Evolutionary conservation across 1,140 invertebrate species (phyloP), one percentile per base, ranked within the genome.

Genomic region (Forficula auricularia): DNA sequence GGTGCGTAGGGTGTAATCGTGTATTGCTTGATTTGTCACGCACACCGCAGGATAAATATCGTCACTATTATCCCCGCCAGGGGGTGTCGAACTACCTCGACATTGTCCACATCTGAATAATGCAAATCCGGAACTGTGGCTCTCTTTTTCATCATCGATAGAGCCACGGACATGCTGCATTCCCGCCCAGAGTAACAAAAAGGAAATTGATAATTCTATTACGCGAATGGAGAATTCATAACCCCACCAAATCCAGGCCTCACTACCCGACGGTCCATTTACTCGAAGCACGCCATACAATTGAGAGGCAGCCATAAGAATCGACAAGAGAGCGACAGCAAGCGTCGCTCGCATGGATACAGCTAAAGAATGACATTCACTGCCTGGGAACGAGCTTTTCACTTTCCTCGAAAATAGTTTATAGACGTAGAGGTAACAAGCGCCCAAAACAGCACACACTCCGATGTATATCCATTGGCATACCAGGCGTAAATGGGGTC

Each of bases 351-450:
- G 82, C 20, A 88, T 82, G 2, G 84, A 83, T 48, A 60, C 81
- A 77, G 35, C 76, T 0, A 82, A 56, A 1, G 58, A 57, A 3
- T 64, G 63, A 45, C 59, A 57, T 19, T 48, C 56, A 13, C 56
- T 49, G 27, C 60, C 57, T 27, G 22, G 22, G 30, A 57, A 55
- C 43, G 58, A 56, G 40, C 60, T 58, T 8, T 55, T 58, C 44
- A 53, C 58, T 49, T 66, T 60, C 32, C 61, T 52, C 33, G 58
- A 43, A 27, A 65, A 66, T 31, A 58, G 54, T 54, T 48, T 65
- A 58, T 89, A 91, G 20, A 86, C 70, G 57, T 84, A 86, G 38
- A 89, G 66, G 62, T 89, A 91, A 44, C 80, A 77, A 0, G 85
- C 59, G 0, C 85, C 85, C 9, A 91, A 63, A 2, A 77, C 75